Evolutionary conservation across 2,888 invertebrate genomes (phyloP), one percentile per base, ranked within the genome.

Genomic region (Sabatieria punctata): DNA sequence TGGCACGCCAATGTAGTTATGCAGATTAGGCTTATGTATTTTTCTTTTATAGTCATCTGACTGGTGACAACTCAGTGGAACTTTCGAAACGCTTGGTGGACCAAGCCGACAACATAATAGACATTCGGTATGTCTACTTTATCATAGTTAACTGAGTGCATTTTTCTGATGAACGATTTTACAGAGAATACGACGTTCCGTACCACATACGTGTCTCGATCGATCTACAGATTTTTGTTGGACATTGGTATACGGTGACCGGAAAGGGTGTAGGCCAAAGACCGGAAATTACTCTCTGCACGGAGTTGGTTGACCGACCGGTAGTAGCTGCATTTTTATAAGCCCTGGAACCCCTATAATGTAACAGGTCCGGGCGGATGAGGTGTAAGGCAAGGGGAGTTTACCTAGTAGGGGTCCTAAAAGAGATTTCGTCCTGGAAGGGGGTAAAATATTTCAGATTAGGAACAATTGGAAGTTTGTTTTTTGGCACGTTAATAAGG

Each of bases 171-270:
- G 13, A 19, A 21, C 46, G n/a, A 6, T 11, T 40, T 43, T 54
- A 33, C 51, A 83, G 95, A 58, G 97, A 97, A 69, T 82, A 95
- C 64, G 97, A 97, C 70, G 88, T 97, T 0, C 93, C 95, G 0
- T 95, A 86, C 68, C 95, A 95, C 63, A 82, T 91, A 1, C 74
- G 97, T 49, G 93, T 95, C 0, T 88, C 93, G 21, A 97, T 89
- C 54, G 95, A 97, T 70, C 71, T 81, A 67, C 80, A 85, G 66
- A 81, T 99, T 55, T 91, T 86, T 68, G 86, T 89, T 52, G 95
- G 95, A 0, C 77, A 78, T 21, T 97, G 97, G 97, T 97, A 95
- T 67, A 78, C 80, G 2, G 75, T 95, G 1, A 80, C 78, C 64
- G 75, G 79, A 57, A 75, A 78, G n/a, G 15, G 39, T 15, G 72